These are phyloP conservation scores for Cephus pygmeus DNA, from an alignment of 2,888 invertebrate genomes.

Conservation along the genomic window DNA sequence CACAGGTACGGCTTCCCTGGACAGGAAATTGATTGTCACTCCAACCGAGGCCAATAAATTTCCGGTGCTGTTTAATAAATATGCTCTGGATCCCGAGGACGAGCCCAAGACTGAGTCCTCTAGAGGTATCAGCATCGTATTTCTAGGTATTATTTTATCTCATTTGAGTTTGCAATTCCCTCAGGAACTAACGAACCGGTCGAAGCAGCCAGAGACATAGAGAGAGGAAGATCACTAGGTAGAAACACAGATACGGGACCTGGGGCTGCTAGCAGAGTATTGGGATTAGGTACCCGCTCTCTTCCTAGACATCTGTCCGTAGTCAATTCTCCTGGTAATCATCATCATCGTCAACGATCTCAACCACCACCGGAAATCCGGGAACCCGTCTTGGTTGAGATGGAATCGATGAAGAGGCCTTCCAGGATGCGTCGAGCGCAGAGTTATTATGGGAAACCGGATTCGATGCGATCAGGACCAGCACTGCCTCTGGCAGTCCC, in stretches of 20 bases:
- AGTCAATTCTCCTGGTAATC: not conserved
- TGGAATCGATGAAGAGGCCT: constrained; percentile 18
- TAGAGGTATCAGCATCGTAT: constrained; percentile 46
- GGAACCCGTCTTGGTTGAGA: constrained; percentile 8
- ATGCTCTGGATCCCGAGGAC: constrained; percentile 71
- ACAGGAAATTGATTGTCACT: constrained; percentile 58
- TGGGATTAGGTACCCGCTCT: constrained; percentile 10
- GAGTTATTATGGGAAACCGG: constrained; percentile 14
- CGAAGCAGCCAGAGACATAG: too few relatives aligned
- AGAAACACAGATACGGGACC: too few relatives aligned
- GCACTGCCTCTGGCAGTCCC: too few relatives aligned
- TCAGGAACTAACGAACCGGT: constrained; percentile 9
- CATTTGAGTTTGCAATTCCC: not conserved
- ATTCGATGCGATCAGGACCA: too few relatives aligned
- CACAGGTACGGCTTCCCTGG: constrained; percentile 54
- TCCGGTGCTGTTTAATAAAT: constrained; percentile 78
- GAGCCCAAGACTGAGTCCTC: constrained; percentile 35
- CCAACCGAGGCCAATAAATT: constrained; percentile 66
- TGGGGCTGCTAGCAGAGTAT: not conserved
- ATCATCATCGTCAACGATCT: constrained; percentile 14
- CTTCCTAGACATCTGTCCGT: constrained; percentile 11
- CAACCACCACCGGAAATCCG: constrained; percentile 22
- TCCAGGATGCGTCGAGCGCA: constrained; percentile 12
- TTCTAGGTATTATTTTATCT: not conserved
- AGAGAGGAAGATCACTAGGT: too few relatives aligned